These are phyloP conservation scores for Pteropus rufus DNA, from an alignment of 2,797 vertebrate genomes.

Conservation along the genomic window DNA sequence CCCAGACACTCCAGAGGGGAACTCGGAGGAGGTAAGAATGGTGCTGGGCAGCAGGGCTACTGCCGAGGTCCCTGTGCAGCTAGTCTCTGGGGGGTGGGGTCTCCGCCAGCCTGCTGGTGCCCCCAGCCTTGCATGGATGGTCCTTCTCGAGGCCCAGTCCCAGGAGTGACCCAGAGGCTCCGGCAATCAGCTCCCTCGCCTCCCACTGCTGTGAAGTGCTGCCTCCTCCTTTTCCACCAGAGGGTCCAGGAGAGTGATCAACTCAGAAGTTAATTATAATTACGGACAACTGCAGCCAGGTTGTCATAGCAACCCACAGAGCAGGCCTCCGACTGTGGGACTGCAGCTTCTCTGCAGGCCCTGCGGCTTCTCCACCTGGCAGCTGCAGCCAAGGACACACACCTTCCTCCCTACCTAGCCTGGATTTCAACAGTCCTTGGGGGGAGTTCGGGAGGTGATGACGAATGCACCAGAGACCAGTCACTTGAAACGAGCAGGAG, in stretches of 20 bases:
- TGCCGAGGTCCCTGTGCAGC: fast-evolving
- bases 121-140: not conserved
- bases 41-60: not conserved
- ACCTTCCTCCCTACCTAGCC: not conserved
- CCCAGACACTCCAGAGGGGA: not conserved
- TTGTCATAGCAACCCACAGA: slow-evolving; percentile 80
- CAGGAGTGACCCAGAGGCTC: not conserved
- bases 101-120: too few species aligned
- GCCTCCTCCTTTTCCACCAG: slow-evolving; percentile 53
- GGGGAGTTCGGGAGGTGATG: not conserved
- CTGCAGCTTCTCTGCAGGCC: not conserved
- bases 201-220: not conserved
- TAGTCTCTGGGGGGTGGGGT: not conserved
- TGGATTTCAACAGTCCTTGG: fast-evolving
- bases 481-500: not conserved
- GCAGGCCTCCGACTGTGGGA: not conserved
- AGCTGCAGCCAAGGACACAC: fast-evolving
- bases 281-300: slow-evolving; percentile 71
- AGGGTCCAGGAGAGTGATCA: slow-evolving; percentile 67
- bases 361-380: not conserved
- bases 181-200: not conserved
- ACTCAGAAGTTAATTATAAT: slow-evolving; percentile 78
- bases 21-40: fast-evolving
- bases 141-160: not conserved
- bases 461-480: fast-evolving